These are phyloP conservation scores for Stegophylla sp. DNA, from an alignment of 2,888 invertebrate genomes.

Conservation along the genomic window DNA sequence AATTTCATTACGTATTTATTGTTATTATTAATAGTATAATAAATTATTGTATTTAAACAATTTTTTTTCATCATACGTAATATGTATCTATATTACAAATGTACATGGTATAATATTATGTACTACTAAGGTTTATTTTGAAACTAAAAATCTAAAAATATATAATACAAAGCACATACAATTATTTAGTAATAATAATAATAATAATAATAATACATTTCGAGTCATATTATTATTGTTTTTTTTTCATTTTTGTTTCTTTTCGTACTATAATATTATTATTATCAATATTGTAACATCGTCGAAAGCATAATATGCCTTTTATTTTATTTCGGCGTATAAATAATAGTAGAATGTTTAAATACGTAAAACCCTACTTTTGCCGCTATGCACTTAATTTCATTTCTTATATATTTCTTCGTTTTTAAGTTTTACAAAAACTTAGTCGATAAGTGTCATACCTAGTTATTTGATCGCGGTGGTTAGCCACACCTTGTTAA, in stretches of 20 bases:
- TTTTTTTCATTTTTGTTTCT: not conserved
- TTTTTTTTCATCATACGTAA: not conserved
- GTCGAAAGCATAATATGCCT: not conserved
- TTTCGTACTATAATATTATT: not conserved
- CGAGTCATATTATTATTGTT: conserved; percentile 31
- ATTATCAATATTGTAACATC: not conserved
- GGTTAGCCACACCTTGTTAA: conserved; percentile 3
- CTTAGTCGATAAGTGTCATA: conserved; percentile 1
- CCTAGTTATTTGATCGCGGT: conserved; percentile 3
- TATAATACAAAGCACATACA: not conserved
- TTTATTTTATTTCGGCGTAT: too few species aligned
- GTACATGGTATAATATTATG: not conserved
- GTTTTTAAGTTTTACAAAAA: conserved; percentile 5
- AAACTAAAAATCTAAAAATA: not conserved
- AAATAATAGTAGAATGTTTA: not conserved
- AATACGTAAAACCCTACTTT: not conserved
- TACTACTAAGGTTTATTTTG: not conserved
- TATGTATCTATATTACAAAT: not conserved
- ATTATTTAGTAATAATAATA: not conserved
- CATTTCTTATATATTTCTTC: not conserved
- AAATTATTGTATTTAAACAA: too few species aligned
- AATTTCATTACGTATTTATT: not conserved
- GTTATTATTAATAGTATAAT: not conserved
- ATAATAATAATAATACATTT: conserved; percentile 13
- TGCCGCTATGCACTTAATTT: not conserved